Evolutionary conservation across 2,797 vertebrate species (phyloP).

Genomic region (Propithecus deckenii): DNA sequence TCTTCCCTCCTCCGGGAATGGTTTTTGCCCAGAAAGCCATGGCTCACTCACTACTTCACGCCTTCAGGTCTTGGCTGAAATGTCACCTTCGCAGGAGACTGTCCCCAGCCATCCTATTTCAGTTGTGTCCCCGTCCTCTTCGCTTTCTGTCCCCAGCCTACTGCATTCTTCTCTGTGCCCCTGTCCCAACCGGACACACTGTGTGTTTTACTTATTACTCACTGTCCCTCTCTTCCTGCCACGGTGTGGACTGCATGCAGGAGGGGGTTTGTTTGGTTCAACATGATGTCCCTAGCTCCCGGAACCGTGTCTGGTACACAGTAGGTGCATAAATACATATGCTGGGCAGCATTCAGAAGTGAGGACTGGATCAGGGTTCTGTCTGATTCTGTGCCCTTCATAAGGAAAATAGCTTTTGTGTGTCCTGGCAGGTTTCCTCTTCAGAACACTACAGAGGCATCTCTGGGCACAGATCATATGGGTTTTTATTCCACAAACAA

Average conservation of each 20-base stretch:
- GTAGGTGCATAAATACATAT: neutral
- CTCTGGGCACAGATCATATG: neutral
- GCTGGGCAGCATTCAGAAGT: neutral
- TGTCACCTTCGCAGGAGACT: neutral
- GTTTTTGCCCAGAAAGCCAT: neutral
- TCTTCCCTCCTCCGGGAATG: neutral
- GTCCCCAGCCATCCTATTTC: neutral
- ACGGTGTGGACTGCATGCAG: fast-evolving
- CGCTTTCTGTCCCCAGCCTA: too few species aligned
- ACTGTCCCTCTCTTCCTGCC: neutral
- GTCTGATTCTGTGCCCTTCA: neutral
- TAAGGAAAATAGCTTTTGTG: neutral
- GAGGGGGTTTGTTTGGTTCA: neutral
- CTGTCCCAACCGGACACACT: too few species aligned
- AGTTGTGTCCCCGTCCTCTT: fast-evolving
- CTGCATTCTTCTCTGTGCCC: neutral
- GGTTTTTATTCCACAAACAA: neutral
- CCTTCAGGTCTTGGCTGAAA: neutral
- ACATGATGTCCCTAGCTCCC: fast-evolving
- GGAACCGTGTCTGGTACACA: neutral
- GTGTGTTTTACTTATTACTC: neutral
- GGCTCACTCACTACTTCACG: too few species aligned
- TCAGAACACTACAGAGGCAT: neutral
- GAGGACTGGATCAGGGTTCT: neutral
- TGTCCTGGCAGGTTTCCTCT: neutral